These are phyloP conservation scores for Odontomyia ornata DNA, from an alignment of 2,888 invertebrate genomes.

Conservation along the genomic window DNA sequence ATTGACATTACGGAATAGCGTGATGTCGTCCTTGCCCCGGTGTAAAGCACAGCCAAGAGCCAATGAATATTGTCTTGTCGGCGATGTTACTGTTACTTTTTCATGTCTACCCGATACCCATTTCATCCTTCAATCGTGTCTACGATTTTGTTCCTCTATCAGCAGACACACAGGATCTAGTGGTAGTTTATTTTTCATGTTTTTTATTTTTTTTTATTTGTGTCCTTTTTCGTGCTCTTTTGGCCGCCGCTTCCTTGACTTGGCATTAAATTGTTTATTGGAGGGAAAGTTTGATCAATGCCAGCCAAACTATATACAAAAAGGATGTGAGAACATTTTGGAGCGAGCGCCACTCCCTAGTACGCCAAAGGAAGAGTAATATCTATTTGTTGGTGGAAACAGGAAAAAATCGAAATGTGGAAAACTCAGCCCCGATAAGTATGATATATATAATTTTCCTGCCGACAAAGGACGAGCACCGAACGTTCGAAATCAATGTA, in stretches of 20 bases:
- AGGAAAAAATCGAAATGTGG: slow-evolving; percentile 21
- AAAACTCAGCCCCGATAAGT: background rate
- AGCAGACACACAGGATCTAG: background rate
- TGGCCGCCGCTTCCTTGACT: background rate
- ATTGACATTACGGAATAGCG: slow-evolving; percentile 38
- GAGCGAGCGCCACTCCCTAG: slow-evolving; percentile 8
- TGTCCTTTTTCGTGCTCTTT: background rate
- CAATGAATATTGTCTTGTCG: slow-evolving; percentile 35
- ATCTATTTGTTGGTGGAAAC: background rate
- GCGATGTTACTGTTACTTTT: background rate
- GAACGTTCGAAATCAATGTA: slow-evolving; percentile 17
- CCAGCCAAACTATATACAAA: slow-evolving; percentile 20
- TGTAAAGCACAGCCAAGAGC: slow-evolving; percentile 13
- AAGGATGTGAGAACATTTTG: background rate
- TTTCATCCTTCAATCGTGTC: slow-evolving; percentile 6
- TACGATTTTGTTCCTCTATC: background rate
- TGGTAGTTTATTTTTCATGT: slow-evolving; percentile 12
- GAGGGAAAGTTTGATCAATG: slow-evolving; percentile 42
- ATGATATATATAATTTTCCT: slow-evolving; percentile 17
- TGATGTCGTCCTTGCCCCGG: background rate
- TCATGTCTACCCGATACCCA: background rate
- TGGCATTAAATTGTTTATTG: slow-evolving; percentile 30
- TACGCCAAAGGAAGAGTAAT: slow-evolving; percentile 12
- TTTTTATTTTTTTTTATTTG: background rate
- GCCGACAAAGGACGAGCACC: background rate